Evolutionary conservation across 2,113 vertebrate species (phyloP).

Genomic region (Pyrgilauda ruficollis): DNA sequence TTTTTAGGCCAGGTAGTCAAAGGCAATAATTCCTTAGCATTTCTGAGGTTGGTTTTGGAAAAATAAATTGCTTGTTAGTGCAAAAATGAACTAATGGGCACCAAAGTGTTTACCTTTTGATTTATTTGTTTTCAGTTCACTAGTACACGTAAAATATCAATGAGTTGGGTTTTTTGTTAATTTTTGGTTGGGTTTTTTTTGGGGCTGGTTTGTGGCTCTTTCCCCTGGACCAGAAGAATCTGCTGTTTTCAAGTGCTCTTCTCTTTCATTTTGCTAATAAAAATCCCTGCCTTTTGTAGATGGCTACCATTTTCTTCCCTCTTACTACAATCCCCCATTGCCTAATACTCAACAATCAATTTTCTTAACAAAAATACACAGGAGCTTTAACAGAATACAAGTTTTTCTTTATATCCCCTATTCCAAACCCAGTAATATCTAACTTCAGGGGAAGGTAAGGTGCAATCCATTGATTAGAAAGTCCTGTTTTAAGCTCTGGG

Average conservation of each 20-base stretch:
- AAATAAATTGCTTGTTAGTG: not conserved
- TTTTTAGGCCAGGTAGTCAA: not conserved
- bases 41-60: not conserved
- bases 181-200: not conserved
- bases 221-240: not conserved
- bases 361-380: not conserved
- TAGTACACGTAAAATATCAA: not conserved
- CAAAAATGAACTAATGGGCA: not conserved
- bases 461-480: not conserved
- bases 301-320: not conserved
- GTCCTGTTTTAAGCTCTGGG: not conserved
- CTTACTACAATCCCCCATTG: not conserved
- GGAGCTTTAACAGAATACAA: not conserved
- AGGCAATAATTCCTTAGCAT: not conserved
- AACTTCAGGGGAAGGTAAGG: not conserved
- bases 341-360: not conserved
- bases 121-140: not conserved
- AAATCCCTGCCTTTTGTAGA: not conserved
- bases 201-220: not conserved
- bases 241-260: not conserved
- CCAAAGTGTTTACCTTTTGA: not conserved
- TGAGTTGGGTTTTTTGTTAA: rapidly evolving
- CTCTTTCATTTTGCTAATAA: not conserved
- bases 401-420: not conserved
- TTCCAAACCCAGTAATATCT: not conserved